Conservation (phyloP, 2,797 vertebrate genomes). For the Sebastes baramenuke region DNA sequence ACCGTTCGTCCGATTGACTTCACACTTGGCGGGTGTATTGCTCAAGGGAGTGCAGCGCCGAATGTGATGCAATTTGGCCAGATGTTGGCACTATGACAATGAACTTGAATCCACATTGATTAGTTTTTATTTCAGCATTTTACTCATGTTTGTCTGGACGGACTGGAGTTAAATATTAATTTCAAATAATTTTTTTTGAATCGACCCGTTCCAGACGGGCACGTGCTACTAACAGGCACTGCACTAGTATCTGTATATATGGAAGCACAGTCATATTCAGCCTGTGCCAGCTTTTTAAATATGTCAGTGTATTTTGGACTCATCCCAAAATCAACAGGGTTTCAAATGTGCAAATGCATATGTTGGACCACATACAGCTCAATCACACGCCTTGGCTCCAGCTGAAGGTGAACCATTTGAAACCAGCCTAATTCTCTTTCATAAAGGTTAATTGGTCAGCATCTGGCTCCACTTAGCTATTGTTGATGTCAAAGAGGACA, state of each 20-base stretch:
- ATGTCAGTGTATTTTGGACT: not conserved
- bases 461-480: constrained; percentile 73
- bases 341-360: constrained; percentile 41
- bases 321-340: not conserved
- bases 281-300: not conserved
- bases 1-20: not conserved
- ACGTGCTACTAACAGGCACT: too few species aligned
- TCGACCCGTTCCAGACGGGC: too few species aligned
- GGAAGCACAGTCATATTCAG: not conserved
- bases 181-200: too few species aligned
- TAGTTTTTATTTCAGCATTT: too few species aligned
- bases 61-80: too few species aligned
- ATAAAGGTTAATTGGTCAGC: constrained; percentile 77
- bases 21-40: not conserved
- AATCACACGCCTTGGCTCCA: constrained; percentile 30
- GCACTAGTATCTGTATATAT: not conserved
- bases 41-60: not conserved
- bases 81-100: not conserved
- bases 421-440: constrained; percentile 66
- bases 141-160: too few species aligned
- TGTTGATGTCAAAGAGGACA: constrained; percentile 70
- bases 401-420: constrained; percentile 76
- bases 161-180: too few species aligned
- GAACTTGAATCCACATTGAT: too few species aligned
- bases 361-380: constrained; percentile 44